Percentiles rank a stretch among this genome's conserved stretches.
phyloP scores from a whole-genome alignment of 2,113 vertebrate genomes.

The Coregonus clupeaformis region DNA sequence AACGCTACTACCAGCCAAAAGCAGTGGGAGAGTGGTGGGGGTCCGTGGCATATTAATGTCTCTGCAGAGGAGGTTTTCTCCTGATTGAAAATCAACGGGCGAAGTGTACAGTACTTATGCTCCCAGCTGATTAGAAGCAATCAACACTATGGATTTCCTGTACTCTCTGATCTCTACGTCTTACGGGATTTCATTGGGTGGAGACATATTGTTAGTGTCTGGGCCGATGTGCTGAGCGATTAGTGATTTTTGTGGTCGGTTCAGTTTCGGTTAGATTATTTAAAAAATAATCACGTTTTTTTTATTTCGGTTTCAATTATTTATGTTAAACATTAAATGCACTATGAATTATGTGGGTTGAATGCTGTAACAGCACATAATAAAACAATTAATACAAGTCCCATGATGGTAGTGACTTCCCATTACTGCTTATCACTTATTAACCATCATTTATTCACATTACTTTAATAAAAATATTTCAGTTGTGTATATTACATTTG shows the following conservation, averaged over 20 bases:
- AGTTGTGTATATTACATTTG: no score
- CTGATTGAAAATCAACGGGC: conserved; percentile 42
- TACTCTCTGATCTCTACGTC: conserved; percentile 32
- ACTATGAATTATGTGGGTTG: no score
- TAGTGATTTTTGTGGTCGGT: not conserved
- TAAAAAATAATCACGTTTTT: no score
- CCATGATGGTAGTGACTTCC: no score
- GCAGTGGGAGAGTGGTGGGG: not conserved
- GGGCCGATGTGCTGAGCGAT: not conserved
- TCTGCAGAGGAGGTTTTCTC: conserved; percentile 17
- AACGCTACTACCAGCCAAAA: not conserved
- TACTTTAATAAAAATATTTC: no score
- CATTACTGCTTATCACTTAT: no score
- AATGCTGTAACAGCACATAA: no score
- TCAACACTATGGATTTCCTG: conserved; percentile 33
- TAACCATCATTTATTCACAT: no score
- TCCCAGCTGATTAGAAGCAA: conserved; percentile 28
- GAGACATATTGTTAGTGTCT: conserved; percentile 19
- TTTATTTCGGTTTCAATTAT: no score
- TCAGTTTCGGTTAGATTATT: no score
- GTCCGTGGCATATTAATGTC: conserved; percentile 18
- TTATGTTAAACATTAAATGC: no score
- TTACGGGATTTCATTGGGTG: conserved; percentile 41
- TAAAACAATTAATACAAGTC: no score
- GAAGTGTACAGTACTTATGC: conserved; percentile 31